Conservation (phyloP, 2,888 invertebrate species). For the Melolontha melolontha region DNA sequence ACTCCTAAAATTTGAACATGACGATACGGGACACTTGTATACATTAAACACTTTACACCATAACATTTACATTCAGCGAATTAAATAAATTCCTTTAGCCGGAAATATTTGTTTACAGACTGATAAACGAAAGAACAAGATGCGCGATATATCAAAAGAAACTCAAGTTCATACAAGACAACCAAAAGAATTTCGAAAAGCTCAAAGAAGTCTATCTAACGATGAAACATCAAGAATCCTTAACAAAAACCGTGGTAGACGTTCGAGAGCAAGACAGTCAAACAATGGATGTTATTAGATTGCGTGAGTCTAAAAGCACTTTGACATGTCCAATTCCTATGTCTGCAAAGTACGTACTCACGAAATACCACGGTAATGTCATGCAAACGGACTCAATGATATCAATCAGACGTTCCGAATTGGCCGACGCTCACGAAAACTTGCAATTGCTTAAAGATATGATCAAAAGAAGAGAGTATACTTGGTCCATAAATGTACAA, state of each 20-base stretch:
- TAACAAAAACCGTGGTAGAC: slow-evolving; percentile 54
- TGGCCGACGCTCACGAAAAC: slow-evolving; percentile 54
- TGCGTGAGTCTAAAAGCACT: not conserved
- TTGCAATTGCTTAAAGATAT: slow-evolving; percentile 56
- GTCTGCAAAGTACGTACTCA: slow-evolving; percentile 11
- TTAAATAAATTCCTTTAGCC: too few species aligned
- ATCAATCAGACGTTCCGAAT: slow-evolving; percentile 52
- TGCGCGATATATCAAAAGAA: slow-evolving; percentile 56
- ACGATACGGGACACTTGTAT: too few species aligned
- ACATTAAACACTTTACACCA: too few species aligned
- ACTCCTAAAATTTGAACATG: too few species aligned
- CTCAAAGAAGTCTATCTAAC: slow-evolving; percentile 59
- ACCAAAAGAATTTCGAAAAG: slow-evolving; percentile 58
- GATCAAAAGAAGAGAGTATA: slow-evolving; percentile 53
- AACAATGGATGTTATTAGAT: slow-evolving; percentile 46
- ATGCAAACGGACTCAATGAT: slow-evolving; percentile 33
- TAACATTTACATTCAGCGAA: too few species aligned
- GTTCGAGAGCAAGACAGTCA: slow-evolving; percentile 57
- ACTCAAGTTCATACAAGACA: slow-evolving; percentile 59
- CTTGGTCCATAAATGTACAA: slow-evolving; percentile 53
- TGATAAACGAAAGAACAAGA: slow-evolving; percentile 53
- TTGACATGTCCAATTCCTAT: not conserved
- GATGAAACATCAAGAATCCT: slow-evolving; percentile 59
- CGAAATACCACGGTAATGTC: slow-evolving; percentile 25
- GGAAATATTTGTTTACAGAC: too few species aligned